These are phyloP conservation scores for Cosmia trapezina DNA, from an alignment of 2,888 invertebrate genomes.

Conservation along the genomic window DNA sequence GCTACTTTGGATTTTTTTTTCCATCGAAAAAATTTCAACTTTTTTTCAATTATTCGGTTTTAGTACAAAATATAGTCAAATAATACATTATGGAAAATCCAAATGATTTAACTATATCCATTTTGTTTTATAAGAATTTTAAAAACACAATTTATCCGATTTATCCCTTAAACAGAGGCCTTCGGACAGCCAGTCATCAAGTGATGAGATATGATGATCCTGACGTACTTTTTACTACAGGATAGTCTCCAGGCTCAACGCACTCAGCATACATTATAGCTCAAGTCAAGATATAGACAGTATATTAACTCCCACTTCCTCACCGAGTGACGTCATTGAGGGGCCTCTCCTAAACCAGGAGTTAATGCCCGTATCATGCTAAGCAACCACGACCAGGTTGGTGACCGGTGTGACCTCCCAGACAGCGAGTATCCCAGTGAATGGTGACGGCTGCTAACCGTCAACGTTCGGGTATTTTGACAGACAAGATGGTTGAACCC, in stretches of 20 bases:
- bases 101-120: no score
- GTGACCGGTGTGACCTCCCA: slow-evolving; percentile 50
- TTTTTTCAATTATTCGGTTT: no score
- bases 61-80: no score
- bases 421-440: slow-evolving; percentile 29
- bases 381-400: slow-evolving; percentile 38
- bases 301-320: neutral
- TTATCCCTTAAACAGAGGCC: no score
- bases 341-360: slow-evolving; percentile 20
- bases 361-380: slow-evolving; percentile 39
- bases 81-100: no score
- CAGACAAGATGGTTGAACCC: slow-evolving; percentile 46
- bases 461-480: slow-evolving; percentile 38
- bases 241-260: neutral
- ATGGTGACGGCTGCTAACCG: slow-evolving; percentile 37
- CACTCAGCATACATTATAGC: neutral
- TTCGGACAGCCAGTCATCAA: no score
- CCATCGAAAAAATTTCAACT: no score
- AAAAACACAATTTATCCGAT: no score
- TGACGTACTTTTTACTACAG: neutral
- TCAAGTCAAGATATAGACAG: neutral
- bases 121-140: no score
- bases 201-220: no score
- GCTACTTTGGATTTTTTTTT: no score
- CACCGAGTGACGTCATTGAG: neutral